Evolutionary conservation across 1,140 invertebrate species (phyloP).

Genomic region (Drosophila cardini): DNA sequence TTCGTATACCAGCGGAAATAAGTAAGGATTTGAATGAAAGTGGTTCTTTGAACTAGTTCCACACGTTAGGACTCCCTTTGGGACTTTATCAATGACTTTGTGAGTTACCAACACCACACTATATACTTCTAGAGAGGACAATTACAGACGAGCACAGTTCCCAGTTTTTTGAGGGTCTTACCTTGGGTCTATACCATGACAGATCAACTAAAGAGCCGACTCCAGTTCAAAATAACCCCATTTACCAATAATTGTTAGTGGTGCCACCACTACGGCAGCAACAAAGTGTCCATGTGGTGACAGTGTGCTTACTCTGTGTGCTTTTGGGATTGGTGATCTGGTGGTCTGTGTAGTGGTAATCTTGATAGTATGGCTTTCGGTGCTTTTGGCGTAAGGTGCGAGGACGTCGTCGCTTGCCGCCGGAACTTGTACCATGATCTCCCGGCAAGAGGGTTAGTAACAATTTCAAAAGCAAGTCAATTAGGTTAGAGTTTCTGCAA

Average conservation of each 20-base stretch:
- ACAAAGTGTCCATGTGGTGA: slow-evolving; percentile 60
- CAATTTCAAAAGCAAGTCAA: slow-evolving; percentile 79
- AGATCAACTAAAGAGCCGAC: slow-evolving; percentile 36
- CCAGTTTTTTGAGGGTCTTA: slow-evolving; percentile 48
- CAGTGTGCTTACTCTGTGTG: slow-evolving; percentile 27
- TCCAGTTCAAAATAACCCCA: slow-evolving; percentile 15
- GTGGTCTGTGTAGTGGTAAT: slow-evolving; percentile 70
- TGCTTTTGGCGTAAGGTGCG: slow-evolving; percentile 30
- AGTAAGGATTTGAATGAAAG: not conserved
- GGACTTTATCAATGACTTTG: slow-evolving; percentile 19
- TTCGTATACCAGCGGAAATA: not conserved
- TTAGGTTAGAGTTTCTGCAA: slow-evolving; percentile 77
- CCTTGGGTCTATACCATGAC: slow-evolving; percentile 72
- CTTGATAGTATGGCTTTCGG: slow-evolving; percentile 59
- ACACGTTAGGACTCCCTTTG: not conserved
- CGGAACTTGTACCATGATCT: slow-evolving; percentile 18
- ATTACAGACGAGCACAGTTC: slow-evolving; percentile 12
- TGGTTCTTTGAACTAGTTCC: slow-evolving; percentile 9
- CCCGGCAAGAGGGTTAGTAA: slow-evolving; percentile 79
- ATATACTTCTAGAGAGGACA: not conserved
- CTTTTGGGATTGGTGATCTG: slow-evolving; percentile 30
- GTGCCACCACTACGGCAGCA: slow-evolving; percentile 58
- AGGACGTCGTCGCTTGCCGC: slow-evolving; percentile 39
- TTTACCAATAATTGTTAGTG: slow-evolving; percentile 69
- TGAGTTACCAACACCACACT: slow-evolving; percentile 37